Base-by-base conservation (phyloP, 2,797 vertebrate genomes). In the Pangasius krempfi region DNA sequence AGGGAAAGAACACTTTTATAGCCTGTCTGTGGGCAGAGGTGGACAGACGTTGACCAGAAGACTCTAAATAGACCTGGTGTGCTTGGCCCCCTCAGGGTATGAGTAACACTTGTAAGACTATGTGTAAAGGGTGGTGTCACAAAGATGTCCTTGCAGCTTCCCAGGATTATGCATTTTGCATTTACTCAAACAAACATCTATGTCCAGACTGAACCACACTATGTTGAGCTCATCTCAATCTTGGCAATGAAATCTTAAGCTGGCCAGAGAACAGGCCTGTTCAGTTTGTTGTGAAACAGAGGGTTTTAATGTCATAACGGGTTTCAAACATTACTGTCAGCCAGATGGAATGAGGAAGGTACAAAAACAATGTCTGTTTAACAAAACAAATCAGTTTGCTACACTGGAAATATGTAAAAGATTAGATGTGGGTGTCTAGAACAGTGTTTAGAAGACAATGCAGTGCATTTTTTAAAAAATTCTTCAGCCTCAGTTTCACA, bases 41-140 rank as follows among this genome's bases (percentile, higher is more conserved):
- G 88, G 68, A 73, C 84, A 86, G 84, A 86, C 30, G 10, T 30
- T 87, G 85, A 73, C 37, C 79, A 78, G 60, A 87, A 70, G 18
- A 64, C 18, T 85, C 62, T 84, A 85, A 87, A 87, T 84, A 87
- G 50, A 64, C 62, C 60, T 47, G 50, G 85, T 30, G 25, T 58
- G 64, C 81, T 80, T 72, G 81, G 73, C 40, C 86, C 37, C 62
- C 68, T 87, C 86, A 60, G 86, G 22, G n/a, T 89, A 44, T 73
- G 30, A 58, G 40, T 85, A 80, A 79, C 60, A 70, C 44, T 89
- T 52, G 79, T 84, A 84, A 47, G 79, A 73, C 84, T 66, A 30
- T 81, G 84, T 89, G 58, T 81, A 47, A 64, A 87, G n/a, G 62
- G 80, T 84, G 80, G 88, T 16, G 44, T 76, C 2, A 3, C 30